phyloP scores from a whole-genome alignment of 2,888 invertebrate species.

The Noctua fimbriata region DNA sequence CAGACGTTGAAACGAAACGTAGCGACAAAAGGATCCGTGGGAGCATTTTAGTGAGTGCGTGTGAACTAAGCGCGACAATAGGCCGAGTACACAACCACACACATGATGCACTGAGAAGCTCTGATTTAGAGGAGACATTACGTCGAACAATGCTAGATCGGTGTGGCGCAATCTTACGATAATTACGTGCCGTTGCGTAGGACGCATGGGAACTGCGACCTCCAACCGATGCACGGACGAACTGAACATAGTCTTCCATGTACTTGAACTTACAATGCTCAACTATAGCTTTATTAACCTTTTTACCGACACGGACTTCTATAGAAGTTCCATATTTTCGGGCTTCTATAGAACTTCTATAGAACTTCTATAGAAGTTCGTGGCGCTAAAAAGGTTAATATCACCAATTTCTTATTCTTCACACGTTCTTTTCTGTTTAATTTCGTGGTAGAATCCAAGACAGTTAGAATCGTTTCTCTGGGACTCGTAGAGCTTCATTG shows the following conservation, averaged over 20 bases:
- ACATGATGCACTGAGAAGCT: conserved; percentile 80
- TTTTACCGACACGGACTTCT: too few species aligned
- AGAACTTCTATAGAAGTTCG: too few species aligned
- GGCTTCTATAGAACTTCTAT: too few species aligned
- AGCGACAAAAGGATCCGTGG: conserved; percentile 79
- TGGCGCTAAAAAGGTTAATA: background rate
- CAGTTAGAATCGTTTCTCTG: background rate
- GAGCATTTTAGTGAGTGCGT: conserved; percentile 87
- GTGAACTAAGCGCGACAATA: conserved; percentile 86
- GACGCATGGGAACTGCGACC: conserved; percentile 83
- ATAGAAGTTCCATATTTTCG: too few species aligned
- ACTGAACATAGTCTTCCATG: conserved; percentile 53
- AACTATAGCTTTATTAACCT: conserved; percentile 46
- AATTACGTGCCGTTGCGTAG: conserved; percentile 86
- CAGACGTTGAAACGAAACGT: conserved; percentile 64
- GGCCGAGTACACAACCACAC: conserved; percentile 72
- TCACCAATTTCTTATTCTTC: conserved; percentile 2
- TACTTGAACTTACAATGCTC: conserved; percentile 61
- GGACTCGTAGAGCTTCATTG: background rate
- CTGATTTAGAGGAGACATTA: conserved; percentile 88
- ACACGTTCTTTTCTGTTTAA: background rate
- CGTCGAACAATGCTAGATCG: conserved; percentile 85
- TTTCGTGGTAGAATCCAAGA: background rate
- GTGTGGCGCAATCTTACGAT: conserved; percentile 82
- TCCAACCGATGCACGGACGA: conserved; percentile 44